Evolutionary conservation across 2,888 invertebrate species (phyloP).

Genomic region (Sarcophaga carnaria): DNA sequence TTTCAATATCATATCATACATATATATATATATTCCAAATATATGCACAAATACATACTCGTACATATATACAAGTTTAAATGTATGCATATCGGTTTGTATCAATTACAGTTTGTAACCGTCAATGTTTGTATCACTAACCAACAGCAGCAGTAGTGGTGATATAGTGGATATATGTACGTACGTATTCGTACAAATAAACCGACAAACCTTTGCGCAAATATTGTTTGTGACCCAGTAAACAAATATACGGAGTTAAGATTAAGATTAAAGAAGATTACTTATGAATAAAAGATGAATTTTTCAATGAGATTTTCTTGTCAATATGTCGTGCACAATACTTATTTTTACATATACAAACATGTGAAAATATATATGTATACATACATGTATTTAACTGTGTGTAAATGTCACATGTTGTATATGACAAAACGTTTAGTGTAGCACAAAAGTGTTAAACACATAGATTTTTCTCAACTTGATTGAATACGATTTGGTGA

Average conservation of each 20-base stretch:
- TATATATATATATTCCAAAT: too few relatives aligned
- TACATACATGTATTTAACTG: background rate
- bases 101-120: too few relatives aligned
- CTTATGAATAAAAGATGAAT: conserved; percentile 64
- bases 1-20: too few relatives aligned
- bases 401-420: background rate
- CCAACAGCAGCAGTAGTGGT: background rate
- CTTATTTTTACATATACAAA: conserved; percentile 20
- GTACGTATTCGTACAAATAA: background rate
- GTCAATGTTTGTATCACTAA: background rate
- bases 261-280: conserved; percentile 51
- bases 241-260: conserved; percentile 30
- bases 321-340: conserved; percentile 52
- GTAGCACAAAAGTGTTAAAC: background rate
- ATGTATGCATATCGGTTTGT: too few relatives aligned
- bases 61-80: too few relatives aligned
- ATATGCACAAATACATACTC: too few relatives aligned
- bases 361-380: background rate
- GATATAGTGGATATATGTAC: background rate
- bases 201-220: background rate
- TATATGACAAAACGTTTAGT: too few relatives aligned
- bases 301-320: conserved; percentile 51
- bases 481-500: too few relatives aligned
- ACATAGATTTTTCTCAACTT: too few relatives aligned
- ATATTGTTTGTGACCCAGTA: conserved; percentile 22